Conservation (phyloP, 2,888 invertebrate genomes). For the Watsonalla cultraria region DNA sequence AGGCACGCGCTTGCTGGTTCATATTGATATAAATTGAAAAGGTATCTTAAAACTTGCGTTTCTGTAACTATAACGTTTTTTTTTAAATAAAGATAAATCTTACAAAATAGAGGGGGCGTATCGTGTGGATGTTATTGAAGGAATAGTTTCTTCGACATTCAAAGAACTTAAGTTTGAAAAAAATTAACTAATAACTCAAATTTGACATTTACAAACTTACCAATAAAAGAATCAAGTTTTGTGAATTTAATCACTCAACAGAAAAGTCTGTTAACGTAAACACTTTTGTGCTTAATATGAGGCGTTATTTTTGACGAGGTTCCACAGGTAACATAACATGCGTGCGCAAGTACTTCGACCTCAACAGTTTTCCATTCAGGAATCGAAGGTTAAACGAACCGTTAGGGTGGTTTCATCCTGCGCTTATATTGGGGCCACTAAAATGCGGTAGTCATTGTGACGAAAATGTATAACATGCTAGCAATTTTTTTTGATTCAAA, state of each 20-base stretch:
- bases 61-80: no score
- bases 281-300: not conserved
- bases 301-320: constrained; percentile 1
- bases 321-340: constrained; percentile 1
- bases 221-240: not conserved
- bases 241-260: not conserved
- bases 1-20: no score
- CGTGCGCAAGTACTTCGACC: constrained; percentile 17
- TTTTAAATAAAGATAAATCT: no score
- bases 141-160: no score
- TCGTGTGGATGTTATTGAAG: no score
- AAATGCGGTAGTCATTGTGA: constrained; percentile 13
- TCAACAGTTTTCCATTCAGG: constrained; percentile 53
- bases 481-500: no score
- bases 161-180: no score
- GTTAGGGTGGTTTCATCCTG: constrained; percentile 47
- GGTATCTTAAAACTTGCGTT: no score
- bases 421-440: constrained; percentile 30
- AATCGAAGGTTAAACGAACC: constrained; percentile 73
- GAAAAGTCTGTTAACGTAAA: not conserved
- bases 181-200: not conserved
- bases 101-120: no score
- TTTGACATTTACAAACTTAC: not conserved
- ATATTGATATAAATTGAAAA: no score
- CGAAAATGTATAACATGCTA: not conserved